Conservation (phyloP, 2,888 invertebrate species). For the Trissolcus japonicus region DNA sequence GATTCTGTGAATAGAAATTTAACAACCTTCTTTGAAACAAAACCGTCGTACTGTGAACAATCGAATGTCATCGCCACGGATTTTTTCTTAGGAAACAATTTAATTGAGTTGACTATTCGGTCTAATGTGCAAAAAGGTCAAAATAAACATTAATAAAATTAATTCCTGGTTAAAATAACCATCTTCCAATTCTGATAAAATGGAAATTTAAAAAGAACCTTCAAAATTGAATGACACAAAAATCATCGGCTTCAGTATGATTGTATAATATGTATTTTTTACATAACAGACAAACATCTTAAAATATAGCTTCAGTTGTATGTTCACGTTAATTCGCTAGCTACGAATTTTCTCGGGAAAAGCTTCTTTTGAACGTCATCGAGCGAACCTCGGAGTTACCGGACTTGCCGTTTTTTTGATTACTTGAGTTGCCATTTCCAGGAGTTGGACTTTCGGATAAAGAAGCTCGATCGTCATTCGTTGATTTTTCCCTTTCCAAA, state of each 20-base stretch:
- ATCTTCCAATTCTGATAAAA: neutral
- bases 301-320: neutral
- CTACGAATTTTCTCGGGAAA: conserved; percentile 69
- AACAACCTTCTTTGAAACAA: conserved; percentile 74
- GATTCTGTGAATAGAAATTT: conserved; percentile 76
- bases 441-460: conserved; percentile 73
- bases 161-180: neutral
- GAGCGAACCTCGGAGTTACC: conserved; percentile 71
- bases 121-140: conserved; percentile 72
- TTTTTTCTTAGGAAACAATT: conserved; percentile 77
- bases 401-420: conserved; percentile 62
- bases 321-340: neutral
- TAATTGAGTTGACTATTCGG: conserved; percentile 77
- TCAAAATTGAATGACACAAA: too few relatives aligned
- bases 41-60: conserved; percentile 71
- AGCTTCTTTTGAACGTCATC: conserved; percentile 74
- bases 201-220: neutral
- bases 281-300: conserved; percentile 9
- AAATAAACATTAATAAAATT: neutral
- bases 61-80: conserved; percentile 78
- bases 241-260: neutral
- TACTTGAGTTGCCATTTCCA: conserved; percentile 55
- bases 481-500: conserved; percentile 73
- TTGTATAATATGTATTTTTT: conserved; percentile 3
- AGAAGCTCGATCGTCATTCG: conserved; percentile 70